Evolutionary conservation across 2,797 vertebrate genomes (phyloP).

Genomic region (Iguana delicatissima): DNA sequence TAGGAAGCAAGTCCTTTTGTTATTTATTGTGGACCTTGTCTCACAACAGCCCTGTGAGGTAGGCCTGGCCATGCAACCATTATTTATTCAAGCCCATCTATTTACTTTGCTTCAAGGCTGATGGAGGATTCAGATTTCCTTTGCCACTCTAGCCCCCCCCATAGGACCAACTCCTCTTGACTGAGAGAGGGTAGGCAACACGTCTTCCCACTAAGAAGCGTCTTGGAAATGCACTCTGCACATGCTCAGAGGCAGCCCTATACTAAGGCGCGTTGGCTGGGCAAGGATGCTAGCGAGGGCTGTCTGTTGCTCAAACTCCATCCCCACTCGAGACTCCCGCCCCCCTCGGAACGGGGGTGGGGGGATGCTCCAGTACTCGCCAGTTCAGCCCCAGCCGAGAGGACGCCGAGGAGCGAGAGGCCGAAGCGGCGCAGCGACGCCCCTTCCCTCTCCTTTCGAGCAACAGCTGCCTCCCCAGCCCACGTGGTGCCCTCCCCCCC

Average conservation of each 20-base stretch:
- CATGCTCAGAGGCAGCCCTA: neutral
- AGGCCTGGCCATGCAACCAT: neutral
- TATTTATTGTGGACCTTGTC: too few species aligned
- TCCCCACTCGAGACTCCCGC: neutral
- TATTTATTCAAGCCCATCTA: neutral
- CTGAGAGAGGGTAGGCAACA: neutral
- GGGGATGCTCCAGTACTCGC: neutral
- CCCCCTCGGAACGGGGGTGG: neutral
- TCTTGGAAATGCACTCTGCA: neutral
- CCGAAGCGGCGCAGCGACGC: neutral
- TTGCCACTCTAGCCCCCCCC: neutral
- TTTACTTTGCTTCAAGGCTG: neutral
- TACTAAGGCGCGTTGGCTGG: neutral
- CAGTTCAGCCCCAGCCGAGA: neutral
- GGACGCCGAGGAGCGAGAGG: too few species aligned
- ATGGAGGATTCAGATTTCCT: neutral
- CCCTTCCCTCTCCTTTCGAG: neutral
- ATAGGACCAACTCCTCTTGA: neutral
- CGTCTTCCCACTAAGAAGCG: neutral
- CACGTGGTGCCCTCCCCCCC: neutral
- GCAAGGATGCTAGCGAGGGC: neutral
- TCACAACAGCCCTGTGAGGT: neutral
- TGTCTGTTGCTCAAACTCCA: neutral
- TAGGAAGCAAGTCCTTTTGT: neutral
- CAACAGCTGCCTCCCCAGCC: slow-evolving; percentile 7